A percentile compares a stretch with the other conserved stretches of the same genome.
phyloP scores from a whole-genome alignment of 2,888 invertebrate species.

The Drosophila lutescens region DNA sequence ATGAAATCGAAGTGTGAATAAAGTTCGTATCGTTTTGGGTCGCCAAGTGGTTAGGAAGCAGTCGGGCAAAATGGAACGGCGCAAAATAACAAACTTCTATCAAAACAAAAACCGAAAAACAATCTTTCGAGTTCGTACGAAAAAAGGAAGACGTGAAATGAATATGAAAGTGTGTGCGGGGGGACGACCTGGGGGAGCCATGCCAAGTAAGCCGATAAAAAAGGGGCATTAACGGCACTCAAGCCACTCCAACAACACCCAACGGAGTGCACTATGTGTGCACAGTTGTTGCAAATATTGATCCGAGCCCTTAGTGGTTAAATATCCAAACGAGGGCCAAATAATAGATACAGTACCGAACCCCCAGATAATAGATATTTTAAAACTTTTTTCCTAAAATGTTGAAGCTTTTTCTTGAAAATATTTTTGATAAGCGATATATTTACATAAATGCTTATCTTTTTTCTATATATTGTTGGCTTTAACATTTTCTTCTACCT shows the following conservation, averaged over 20 bases:
- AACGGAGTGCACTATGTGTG: conserved; percentile 27
- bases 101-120: conserved; percentile 62
- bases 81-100: conserved; percentile 52
- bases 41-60: conserved; percentile 43
- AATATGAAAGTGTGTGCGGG: background rate
- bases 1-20: conserved; percentile 32
- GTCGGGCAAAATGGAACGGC: conserved; percentile 25
- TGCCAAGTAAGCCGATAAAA: conserved; percentile 19
- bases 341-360: background rate
- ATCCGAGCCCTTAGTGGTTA: conserved; percentile 19
- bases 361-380: background rate
- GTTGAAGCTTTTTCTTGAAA: background rate
- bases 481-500: too few species aligned
- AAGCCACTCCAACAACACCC: conserved; percentile 5
- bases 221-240: conserved; percentile 25
- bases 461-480: too few species aligned
- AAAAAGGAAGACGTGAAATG: conserved; percentile 17
- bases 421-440: background rate
- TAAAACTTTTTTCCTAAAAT: too few species aligned
- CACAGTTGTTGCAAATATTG: conserved; percentile 35
- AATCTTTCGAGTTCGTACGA: conserved; percentile 25
- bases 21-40: conserved; percentile 4
- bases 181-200: background rate
- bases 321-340: conserved; percentile 17
- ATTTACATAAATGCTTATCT: background rate